A percentile compares a stretch with the other conserved stretches of the same genome.
Conservation (phyloP, 2,797 vertebrate species). For the Xyrichtys novacula region DNA sequence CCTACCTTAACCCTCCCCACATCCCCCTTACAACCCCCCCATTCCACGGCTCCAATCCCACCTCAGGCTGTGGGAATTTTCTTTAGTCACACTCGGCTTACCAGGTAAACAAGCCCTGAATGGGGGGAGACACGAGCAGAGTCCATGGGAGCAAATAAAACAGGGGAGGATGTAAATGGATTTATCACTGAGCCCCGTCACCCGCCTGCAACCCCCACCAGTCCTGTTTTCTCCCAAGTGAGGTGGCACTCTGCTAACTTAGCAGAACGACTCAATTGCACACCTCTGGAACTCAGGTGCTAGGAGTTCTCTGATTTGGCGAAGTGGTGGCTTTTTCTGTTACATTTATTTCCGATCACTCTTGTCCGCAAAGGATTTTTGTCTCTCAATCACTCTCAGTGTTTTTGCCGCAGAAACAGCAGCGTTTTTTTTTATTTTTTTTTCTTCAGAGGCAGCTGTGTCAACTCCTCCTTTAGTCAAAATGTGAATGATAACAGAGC, state of each 20-base stretch:
- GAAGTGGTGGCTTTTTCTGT: constrained; percentile 46
- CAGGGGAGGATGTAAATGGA: constrained; percentile 86
- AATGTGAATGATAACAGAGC: constrained; percentile 71
- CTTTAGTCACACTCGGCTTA: constrained; percentile 93
- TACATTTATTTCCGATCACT: constrained; percentile 44
- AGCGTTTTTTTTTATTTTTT: too few relatives aligned
- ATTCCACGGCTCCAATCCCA: constrained; percentile 75
- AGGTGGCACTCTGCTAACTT: constrained; percentile 78
- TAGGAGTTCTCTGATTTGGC: constrained; percentile 54
- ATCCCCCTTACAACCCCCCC: constrained; percentile 49
- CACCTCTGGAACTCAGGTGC: constrained; percentile 71
- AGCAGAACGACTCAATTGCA: constrained; percentile 77
- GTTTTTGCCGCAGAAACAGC: constrained; percentile 44
- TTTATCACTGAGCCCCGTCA: constrained; percentile 82
- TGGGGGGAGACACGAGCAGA: constrained; percentile 78
- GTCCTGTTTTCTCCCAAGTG: constrained; percentile 41
- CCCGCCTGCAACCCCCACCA: constrained; percentile 42
- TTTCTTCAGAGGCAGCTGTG: constrained; percentile 66
- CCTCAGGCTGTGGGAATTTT: constrained; percentile 91
- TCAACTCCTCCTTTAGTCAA: constrained; percentile 69
- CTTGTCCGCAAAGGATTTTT: constrained; percentile 24
- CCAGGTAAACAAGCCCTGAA: constrained; percentile 92
- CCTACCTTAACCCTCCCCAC: constrained; percentile 60
- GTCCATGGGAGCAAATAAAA: constrained; percentile 84
- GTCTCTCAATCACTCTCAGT: constrained; percentile 26